Evolutionary conservation across 2,113 vertebrate species (phyloP), one percentile per base, ranked within the genome.

Genomic region (Tenrec ecaudatus): DNA sequence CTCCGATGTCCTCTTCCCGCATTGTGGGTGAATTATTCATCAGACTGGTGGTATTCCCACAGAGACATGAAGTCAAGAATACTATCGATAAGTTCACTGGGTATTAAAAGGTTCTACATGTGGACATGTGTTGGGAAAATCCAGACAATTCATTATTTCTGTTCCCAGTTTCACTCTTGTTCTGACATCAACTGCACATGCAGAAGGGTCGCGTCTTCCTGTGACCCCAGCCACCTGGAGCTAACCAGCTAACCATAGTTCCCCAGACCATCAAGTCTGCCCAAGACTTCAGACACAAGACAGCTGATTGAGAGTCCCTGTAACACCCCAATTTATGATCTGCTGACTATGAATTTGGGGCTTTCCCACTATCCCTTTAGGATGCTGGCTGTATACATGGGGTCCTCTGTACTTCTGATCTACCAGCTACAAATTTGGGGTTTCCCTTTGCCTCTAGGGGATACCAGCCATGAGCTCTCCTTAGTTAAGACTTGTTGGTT

Each of bases 61-160:
- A 14, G 1, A 43, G 15, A 66, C 38, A 69, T 38, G 57, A 43
- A 33, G 22, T n/a, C 5, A 31, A n/a, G 25, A 43, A 3, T 57
- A 47, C 33, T 29, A 15, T 3, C 31, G 53, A 29, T 38, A 25
- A 57, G 6, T 64, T 77, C 22, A 10, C 43, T 25, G 17, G 20
- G 29, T 33, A 31, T 12, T 66, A 1, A 78, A 82, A 31, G 17
- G 17, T 22, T 29, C 3, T 0, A 0, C n/a, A 0, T 0, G 0
- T 6, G 66, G 66, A 36, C 6, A 16, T 73, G 69, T 73, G n/a
- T 73, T 36, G 71, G n/a, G n/a, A 73, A 73, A 36, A 36, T 23
- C 31, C 68, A 71, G 15, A 16, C 31, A 19, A 33, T 33, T 33
- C 31, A 22, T 73, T 33, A 22, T 6, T 73, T 36, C 71, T 36